Percentiles rank a stretch among this genome's conserved stretches.
Conservation (phyloP, 2,888 invertebrate genomes). For the Drosophila buzzatii region DNA sequence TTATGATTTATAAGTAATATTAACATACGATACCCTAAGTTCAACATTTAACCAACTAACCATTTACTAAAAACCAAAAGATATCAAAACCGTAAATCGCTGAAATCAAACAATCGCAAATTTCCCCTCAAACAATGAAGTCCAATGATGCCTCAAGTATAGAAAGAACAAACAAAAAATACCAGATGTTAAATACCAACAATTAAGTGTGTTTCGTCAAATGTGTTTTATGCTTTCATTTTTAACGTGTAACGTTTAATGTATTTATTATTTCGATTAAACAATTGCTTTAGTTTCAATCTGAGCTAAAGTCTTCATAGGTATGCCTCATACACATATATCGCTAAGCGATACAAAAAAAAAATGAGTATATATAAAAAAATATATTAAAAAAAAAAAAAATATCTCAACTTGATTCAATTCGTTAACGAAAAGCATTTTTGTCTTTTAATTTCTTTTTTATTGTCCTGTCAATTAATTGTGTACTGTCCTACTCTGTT, state of each 20-base stretch:
- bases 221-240: conserved; percentile 71
- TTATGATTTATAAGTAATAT: conserved; percentile 58
- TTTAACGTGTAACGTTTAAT: conserved; percentile 51
- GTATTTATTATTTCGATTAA: conserved; percentile 42
- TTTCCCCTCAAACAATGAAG: conserved; percentile 26
- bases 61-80: conserved; percentile 78
- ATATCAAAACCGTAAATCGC: conserved; percentile 38
- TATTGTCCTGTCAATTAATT: conserved; percentile 85
- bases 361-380: conserved; percentile 25
- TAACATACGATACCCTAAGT: conserved; percentile 37
- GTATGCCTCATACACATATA: conserved; percentile 56
- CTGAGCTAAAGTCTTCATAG: conserved; percentile 63
- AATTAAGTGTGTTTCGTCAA: conserved; percentile 81
- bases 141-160: conserved; percentile 32
- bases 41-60: conserved; percentile 73
- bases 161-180: background rate
- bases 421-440: conserved; percentile 83
- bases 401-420: conserved; percentile 70
- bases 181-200: conserved; percentile 33
- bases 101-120: conserved; percentile 14
- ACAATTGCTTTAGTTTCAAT: conserved; percentile 52
- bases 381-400: conserved; percentile 28
- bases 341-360: conserved; percentile 28
- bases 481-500: conserved; percentile 85
- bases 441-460: conserved; percentile 85